These are phyloP conservation scores for Kuschelorhynchus macadamiae DNA, from an alignment of 2,888 invertebrate species.

Conservation along the genomic window DNA sequence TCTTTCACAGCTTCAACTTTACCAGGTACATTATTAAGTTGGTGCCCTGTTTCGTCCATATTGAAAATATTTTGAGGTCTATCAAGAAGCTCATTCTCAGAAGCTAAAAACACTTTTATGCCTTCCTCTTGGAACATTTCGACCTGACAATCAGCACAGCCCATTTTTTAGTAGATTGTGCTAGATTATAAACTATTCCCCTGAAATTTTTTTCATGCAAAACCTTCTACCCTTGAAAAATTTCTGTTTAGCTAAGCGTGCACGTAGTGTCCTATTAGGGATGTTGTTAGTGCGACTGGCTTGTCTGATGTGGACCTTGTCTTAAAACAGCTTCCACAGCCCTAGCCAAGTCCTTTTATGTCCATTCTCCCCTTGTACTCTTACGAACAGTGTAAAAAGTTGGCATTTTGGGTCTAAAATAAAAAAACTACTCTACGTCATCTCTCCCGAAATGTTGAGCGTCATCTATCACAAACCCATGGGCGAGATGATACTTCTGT, in stretches of 20 bases:
- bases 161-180: too few species aligned
- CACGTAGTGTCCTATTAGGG: too few species aligned
- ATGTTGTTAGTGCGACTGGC: too few species aligned
- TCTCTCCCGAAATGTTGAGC: neutral
- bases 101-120: too few species aligned
- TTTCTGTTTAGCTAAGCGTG: too few species aligned
- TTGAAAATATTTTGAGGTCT: neutral
- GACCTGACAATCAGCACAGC: too few species aligned
- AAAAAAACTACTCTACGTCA: neutral
- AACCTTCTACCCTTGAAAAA: too few species aligned
- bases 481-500: neutral
- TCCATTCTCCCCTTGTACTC: slow-evolving; percentile 1
- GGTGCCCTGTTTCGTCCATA: slow-evolving; percentile 1
- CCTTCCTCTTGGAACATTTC: too few species aligned
- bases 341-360: neutral
- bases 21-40: slow-evolving; percentile 2
- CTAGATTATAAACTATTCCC: too few species aligned
- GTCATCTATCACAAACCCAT: neutral
- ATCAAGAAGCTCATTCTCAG: too few species aligned
- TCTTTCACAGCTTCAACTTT: slow-evolving; percentile 2
- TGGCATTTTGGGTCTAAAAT: slow-evolving; percentile 7
- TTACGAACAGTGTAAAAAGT: slow-evolving; percentile 7
- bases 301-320: too few species aligned
- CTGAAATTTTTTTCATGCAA: too few species aligned
- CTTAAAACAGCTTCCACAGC: slow-evolving; percentile 2